phyloP scores from a whole-genome alignment of 2,113 vertebrate genomes.

The Myiopsitta monachus region DNA sequence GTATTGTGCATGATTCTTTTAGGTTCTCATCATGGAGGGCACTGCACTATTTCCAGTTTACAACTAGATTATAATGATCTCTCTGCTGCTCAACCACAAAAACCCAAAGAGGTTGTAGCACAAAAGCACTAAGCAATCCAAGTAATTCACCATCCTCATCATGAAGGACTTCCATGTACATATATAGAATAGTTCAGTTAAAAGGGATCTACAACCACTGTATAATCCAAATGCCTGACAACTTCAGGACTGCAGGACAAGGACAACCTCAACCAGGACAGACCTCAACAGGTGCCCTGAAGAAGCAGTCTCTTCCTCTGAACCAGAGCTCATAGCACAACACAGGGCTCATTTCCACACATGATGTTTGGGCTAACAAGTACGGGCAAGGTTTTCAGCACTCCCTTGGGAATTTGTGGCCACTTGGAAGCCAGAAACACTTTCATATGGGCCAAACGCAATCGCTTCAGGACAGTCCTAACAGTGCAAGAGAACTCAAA shows the following conservation, averaged over 20 bases:
- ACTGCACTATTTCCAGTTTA: background rate
- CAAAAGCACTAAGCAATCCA: background rate
- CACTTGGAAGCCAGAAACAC: background rate
- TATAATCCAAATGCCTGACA: background rate
- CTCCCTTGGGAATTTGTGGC: background rate
- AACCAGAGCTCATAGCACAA: background rate
- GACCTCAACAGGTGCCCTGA: background rate
- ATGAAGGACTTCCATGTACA: background rate
- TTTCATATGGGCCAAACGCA: rapidly evolving
- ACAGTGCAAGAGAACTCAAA: background rate
- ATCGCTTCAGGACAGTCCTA: rapidly evolving
- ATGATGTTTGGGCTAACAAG: background rate
- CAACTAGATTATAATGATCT: background rate
- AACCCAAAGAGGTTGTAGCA: background rate
- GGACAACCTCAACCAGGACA: background rate
- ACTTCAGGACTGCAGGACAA: background rate
- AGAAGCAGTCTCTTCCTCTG: background rate
- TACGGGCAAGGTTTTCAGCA: rapidly evolving
- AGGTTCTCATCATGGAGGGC: background rate
- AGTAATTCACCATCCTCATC: background rate
- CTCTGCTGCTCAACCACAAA: background rate
- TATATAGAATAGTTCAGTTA: rapidly evolving
- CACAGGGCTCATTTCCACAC: background rate
- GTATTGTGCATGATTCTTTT: background rate
- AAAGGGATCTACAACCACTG: background rate